A percentile compares a stretch with the other conserved stretches of the same genome.
Conservation (phyloP, 1,140 invertebrate genomes). For the Wasmannia auropunctata region DNA sequence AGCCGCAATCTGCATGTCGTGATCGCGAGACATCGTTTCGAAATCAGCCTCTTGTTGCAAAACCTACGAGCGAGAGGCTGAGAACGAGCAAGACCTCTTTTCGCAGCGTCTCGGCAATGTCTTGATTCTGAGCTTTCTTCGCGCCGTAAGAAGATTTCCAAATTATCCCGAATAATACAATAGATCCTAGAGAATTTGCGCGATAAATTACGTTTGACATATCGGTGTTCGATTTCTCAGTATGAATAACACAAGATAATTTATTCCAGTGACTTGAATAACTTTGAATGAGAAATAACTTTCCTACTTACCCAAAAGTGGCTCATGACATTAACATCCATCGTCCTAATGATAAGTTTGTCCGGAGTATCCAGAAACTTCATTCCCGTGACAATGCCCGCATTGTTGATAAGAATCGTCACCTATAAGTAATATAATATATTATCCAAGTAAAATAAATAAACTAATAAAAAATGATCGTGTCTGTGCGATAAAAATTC, state of each 20-base stretch:
- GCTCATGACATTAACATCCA: conserved; percentile 91
- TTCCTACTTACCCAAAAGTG: conserved; percentile 91
- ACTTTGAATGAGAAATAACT: not conserved
- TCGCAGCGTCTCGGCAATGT: not conserved
- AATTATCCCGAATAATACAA: not conserved
- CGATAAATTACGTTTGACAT: not conserved
- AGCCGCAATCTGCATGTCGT: not conserved
- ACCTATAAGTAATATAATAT: conserved; percentile 86
- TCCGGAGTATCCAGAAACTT: conserved; percentile 94
- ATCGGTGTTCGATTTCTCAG: not conserved
- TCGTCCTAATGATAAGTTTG: conserved; percentile 90
- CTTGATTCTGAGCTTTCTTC: not conserved
- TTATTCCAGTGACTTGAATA: not conserved
- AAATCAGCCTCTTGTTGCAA: conserved; percentile 5
- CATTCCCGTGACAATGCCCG: conserved; percentile 94
- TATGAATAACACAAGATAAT: not conserved
- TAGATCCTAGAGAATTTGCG: not conserved
- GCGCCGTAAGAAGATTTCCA: not conserved
- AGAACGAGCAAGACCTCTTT: conserved; percentile 4
- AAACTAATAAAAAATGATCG: not conserved
- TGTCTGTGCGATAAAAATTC: not conserved
- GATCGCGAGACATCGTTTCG: not conserved
- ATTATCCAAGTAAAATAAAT: not conserved
- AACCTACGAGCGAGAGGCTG: not conserved
- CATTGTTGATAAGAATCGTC: conserved; percentile 96